Conservation (phyloP, 2,113 vertebrate genomes). For the Picathartes gymnocephalus region DNA sequence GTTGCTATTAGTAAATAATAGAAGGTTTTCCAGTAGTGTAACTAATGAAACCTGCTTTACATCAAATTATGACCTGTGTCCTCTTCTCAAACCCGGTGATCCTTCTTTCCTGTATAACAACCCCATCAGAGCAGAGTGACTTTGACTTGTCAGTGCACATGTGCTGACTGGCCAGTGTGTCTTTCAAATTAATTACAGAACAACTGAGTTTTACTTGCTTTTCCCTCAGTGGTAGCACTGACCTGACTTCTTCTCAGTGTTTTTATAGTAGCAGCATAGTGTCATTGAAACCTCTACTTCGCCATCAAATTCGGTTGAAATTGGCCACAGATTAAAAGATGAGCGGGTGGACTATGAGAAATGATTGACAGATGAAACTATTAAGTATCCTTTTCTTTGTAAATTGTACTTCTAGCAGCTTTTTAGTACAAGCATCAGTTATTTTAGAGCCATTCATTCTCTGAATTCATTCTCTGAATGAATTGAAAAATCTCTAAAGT, state of each 20-base stretch:
- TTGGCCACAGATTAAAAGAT: background rate
- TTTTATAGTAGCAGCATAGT: background rate
- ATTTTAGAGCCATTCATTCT: background rate
- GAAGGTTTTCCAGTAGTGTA: background rate
- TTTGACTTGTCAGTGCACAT: background rate
- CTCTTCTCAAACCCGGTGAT: background rate
- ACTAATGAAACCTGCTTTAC: background rate
- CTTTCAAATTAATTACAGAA: background rate
- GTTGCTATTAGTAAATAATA: background rate
- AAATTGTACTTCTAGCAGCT: background rate
- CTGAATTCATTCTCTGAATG: background rate
- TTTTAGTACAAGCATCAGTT: background rate
- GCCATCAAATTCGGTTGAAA: background rate
- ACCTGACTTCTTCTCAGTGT: background rate
- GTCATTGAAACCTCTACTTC: background rate
- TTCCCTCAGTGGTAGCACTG: background rate
- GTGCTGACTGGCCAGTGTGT: background rate
- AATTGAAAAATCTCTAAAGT: slow-evolving; percentile 37
- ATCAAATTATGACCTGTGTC: background rate
- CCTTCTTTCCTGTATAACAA: background rate
- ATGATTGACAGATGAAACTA: background rate
- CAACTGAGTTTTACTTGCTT: background rate
- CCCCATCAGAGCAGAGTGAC: background rate
- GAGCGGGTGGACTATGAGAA: background rate
- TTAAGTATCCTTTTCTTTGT: background rate